Evolutionary conservation across 2,113 vertebrate species (phyloP), one percentile per base, ranked within the genome.

Genomic region (Takifugu bimaculatus): DNA sequence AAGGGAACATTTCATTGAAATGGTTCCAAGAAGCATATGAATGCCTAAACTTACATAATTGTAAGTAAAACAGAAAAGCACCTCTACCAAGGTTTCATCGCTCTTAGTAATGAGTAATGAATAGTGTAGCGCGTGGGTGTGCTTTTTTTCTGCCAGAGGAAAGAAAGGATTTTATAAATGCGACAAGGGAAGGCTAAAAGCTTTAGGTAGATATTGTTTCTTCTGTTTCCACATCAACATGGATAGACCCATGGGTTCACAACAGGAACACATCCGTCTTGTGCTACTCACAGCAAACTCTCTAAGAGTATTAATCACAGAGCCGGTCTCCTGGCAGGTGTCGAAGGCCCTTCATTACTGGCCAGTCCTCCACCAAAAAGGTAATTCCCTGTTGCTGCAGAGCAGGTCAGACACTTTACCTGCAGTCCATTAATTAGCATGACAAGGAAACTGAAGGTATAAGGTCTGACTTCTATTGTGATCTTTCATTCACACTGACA

Each of bases 361-460:
- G 50, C 60, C 28, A 26, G 78, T 83, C 72, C 68, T 64, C 72
- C 82, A 81, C 74, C 54, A 56, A 75, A 82, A 78, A 65, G 45
- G 55, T 47, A 57, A 73, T 84, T 63, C 70, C 61, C 63, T 65
- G 65, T 73, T 71, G 60, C 59, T 60, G 68, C 32, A 82, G 74
- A 45, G 54, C 5, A 32, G 50, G 60, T 66, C 65, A 54, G 78
- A 77, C 79, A 79, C 77, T 67, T 72, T 68, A 85, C 77, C 75
- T 81, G 56, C 72, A 77, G 49, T 71, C 77, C 72, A 82, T 90
- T 88, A 76, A 86, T 88, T 88, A 86, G 73, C 54, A 54, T 66
- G 74, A 72, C 50, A 66, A 74, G 74, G 63, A 62, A 73, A 1
- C 7, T 11, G 35, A 39, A 39, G 35, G 35, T 39, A 10, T 3